Conservation (phyloP, 2,888 invertebrate genomes). For the Cepaea hortensis region DNA sequence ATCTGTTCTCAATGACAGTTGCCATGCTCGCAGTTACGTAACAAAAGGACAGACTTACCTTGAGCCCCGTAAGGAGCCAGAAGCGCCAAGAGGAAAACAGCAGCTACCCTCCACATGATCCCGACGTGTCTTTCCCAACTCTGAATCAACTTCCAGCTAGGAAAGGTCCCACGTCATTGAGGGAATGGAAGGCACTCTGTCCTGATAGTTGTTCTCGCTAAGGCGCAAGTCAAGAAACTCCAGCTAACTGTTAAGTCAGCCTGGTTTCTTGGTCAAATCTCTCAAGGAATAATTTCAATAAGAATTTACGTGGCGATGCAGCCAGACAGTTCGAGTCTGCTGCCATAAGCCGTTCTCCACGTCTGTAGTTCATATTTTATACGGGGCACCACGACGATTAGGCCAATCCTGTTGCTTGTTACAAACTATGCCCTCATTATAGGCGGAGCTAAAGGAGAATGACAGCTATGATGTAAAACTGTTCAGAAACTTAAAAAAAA, state of each 20-base stretch:
- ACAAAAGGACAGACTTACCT: background rate
- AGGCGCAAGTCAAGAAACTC: background rate
- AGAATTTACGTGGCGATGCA: slow-evolving; percentile 14
- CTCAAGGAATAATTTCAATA: background rate
- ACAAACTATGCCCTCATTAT: background rate
- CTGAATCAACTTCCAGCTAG: slow-evolving; percentile 36
- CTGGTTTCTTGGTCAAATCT: background rate
- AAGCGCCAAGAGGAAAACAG: slow-evolving; percentile 30
- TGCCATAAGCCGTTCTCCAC: slow-evolving; percentile 1
- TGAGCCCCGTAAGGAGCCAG: slow-evolving; percentile 35
- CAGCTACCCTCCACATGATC: slow-evolving; percentile 41
- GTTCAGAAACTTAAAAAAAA: background rate
- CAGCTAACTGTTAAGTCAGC: slow-evolving; percentile 32
- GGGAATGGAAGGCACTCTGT: background rate
- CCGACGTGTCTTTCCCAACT: slow-evolving; percentile 32
- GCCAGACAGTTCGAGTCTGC: slow-evolving; percentile 38
- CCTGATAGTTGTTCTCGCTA: background rate
- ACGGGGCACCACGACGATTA: background rate
- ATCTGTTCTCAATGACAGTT: too few relatives aligned
- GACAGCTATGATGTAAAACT: background rate
- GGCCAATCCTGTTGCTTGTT: slow-evolving; percentile 4
- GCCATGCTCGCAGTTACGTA: background rate
- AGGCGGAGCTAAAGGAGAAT: slow-evolving; percentile 21
- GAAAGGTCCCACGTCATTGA: background rate
- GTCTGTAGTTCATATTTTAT: background rate